Conservation (phyloP, 2,797 vertebrate genomes). For the Sebastes cheni region DNA sequence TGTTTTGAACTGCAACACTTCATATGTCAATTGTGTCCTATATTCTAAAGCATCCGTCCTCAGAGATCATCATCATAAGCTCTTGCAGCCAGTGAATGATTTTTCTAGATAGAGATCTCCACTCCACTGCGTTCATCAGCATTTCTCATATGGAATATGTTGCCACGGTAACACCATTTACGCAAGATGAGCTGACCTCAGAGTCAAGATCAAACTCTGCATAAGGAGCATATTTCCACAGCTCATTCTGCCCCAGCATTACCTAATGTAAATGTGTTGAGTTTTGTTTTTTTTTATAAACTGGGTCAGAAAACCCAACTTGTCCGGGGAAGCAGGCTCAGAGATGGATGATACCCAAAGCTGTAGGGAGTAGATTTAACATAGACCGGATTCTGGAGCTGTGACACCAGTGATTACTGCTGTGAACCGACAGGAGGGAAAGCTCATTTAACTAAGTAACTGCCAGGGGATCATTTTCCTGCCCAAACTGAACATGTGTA, state of each 20-base stretch:
- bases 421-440: slow-evolving; percentile 39
- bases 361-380: slow-evolving; percentile 47
- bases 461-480: slow-evolving; percentile 28
- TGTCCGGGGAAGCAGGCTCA: slow-evolving; percentile 22
- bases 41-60: slow-evolving; percentile 5
- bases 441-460: slow-evolving; percentile 56
- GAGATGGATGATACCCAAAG: slow-evolving; percentile 55
- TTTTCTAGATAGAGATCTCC: slow-evolving; percentile 47
- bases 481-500: slow-evolving; percentile 15
- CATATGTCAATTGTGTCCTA: background rate
- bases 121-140: slow-evolving; percentile 42
- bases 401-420: slow-evolving; percentile 51
- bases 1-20: background rate
- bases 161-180: slow-evolving; percentile 68
- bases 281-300: slow-evolving; percentile 12
- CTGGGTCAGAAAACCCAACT: slow-evolving; percentile 46
- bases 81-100: slow-evolving; percentile 31
- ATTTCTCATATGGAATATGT: slow-evolving; percentile 60
- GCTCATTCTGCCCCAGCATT: slow-evolving; percentile 22
- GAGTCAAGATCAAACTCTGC: slow-evolving; percentile 59
- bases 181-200: slow-evolving; percentile 54
- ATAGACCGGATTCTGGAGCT: slow-evolving; percentile 37
- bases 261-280: slow-evolving; percentile 48
- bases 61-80: slow-evolving; percentile 30
- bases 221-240: slow-evolving; percentile 37